Base-by-base conservation (phyloP, 2,113 vertebrate genomes). In the Sceloporus undulatus region DNA sequence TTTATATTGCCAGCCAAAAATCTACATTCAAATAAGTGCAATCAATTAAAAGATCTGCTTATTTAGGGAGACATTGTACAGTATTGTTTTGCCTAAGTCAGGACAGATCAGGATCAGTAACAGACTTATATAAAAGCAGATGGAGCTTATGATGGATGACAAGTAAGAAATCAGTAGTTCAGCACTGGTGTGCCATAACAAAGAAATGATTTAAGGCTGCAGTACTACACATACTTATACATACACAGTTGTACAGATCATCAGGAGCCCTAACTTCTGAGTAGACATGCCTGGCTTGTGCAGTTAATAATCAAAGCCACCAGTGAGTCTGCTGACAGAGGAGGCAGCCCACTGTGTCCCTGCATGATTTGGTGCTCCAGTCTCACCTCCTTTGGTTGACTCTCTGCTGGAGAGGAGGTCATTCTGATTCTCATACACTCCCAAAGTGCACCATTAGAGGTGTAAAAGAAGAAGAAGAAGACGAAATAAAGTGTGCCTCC, bases 51-150 rank as follows among this genome's bases (percentile, higher is more conserved):
- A 90, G 89, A 21, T 66, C 56, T 79, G 52, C 81, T 21, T 87
- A 94, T 90, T 91, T 76, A 73, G 9, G 9, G 0, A 82, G 52
- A 34, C n/a, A 62, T 62, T 14, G 48, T 54, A 38, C 56, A 13
- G 68, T 9, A 78, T 85, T 40, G 1, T 92, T 92, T 84, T 90
- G 81, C 54, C 70, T 29, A 91, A 88, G 92, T 85, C 71, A 27
- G 79, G 74, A 16, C 23, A 27, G 52, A 13, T 79, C 59, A 88
- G 84, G 38, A 8, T 52, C 85, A 59, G 6, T 40, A 0, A 80
- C 84, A 90, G 34, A 66, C 70, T 88, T 6, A 79, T 9, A 84
- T 2, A 81, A 4, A 34, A 1, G 4, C 9, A 52, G 70, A 18
- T 0, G 0, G 2, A 18, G 13, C 79, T 83, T 16, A 89, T 11